Evolutionary conservation across 1,140 invertebrate genomes (phyloP), one percentile per base, ranked within the genome.

Genomic region (Drosophila subpulchrella): DNA sequence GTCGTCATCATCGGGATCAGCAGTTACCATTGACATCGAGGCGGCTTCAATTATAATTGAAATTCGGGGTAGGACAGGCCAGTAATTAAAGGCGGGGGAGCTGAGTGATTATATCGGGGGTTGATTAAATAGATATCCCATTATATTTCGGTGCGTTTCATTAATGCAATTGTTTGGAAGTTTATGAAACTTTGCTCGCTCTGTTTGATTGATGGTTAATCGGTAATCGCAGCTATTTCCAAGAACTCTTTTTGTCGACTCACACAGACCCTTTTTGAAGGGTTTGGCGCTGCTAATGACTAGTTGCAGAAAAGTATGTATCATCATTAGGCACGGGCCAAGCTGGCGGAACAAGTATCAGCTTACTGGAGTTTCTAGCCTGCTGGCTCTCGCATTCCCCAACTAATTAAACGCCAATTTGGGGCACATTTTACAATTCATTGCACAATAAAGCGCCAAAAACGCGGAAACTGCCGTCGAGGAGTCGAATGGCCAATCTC

Each of bases 381-480:
- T 17, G 10, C 47, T 46, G 10, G 42, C 51, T 55, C 56, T 13
- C 47, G 17, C 41, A 41, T 59, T 60, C 63, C 53, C 71, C 81
- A 68, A 66, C 83, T 86, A 88, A 86, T 86, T 88, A 88, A 75
- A 79, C 75, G 60, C 53, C 83, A 67, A 86, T 88, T 86, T 79
- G 66, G 86, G 67, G 51, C 71, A 66, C 66, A 88, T 88, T 88
- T 88, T 79, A 83, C 79, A 82, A 66, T 79, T 80, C 51, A 86
- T 73, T 83, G 83, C 75, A 79, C 84, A 83, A 83, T 79, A 88
- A 79, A 53, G 78, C 78, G 82, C 58, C 58, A 67, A 81, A 65
- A 77, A 53, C 55, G 41, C 56, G 53, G 70, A 57, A 75, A 42
- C 61, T 59, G 15, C 56, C 75, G 56, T 79, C 61, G 67, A 62